A percentile compares a stretch with the other conserved stretches of the same genome.
These are phyloP conservation scores for Myotis davidii DNA, from an alignment of 2,113 vertebrate genomes.

Conservation along the genomic window DNA sequence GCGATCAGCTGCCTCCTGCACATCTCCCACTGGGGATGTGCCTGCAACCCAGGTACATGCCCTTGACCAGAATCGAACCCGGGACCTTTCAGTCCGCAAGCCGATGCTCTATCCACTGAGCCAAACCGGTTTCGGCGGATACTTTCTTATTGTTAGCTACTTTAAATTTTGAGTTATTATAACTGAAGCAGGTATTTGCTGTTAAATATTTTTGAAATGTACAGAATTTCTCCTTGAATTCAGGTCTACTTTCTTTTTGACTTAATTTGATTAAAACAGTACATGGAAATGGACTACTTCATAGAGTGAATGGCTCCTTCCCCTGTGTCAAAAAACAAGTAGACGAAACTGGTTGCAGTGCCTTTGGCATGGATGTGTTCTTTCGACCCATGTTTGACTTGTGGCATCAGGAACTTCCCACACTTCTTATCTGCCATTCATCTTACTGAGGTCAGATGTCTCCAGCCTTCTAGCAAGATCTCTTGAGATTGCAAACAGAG, in stretches of 20 bases:
- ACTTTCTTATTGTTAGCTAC: not conserved
- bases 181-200: not conserved
- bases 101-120: too few relatives aligned
- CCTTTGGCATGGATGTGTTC: not conserved
- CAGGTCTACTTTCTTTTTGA: not conserved
- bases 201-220: not conserved
- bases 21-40: too few relatives aligned
- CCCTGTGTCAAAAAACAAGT: not conserved
- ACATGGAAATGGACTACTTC: too few relatives aligned
- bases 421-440: not conserved
- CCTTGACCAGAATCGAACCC: too few relatives aligned
- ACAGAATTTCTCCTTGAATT: not conserved
- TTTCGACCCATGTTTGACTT: not conserved
- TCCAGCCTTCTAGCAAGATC: not conserved
- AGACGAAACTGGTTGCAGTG: fast-evolving
- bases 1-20: too few relatives aligned
- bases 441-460: not conserved
- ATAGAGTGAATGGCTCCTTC: not conserved
- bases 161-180: not conserved
- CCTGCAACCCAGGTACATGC: too few relatives aligned
- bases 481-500: not conserved
- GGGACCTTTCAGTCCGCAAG: too few relatives aligned
- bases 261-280: not conserved
- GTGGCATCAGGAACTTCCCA: not conserved
- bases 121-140: too few relatives aligned